phyloP scores from a whole-genome alignment of 1,140 invertebrate genomes.

The Psix sp. region DNA sequence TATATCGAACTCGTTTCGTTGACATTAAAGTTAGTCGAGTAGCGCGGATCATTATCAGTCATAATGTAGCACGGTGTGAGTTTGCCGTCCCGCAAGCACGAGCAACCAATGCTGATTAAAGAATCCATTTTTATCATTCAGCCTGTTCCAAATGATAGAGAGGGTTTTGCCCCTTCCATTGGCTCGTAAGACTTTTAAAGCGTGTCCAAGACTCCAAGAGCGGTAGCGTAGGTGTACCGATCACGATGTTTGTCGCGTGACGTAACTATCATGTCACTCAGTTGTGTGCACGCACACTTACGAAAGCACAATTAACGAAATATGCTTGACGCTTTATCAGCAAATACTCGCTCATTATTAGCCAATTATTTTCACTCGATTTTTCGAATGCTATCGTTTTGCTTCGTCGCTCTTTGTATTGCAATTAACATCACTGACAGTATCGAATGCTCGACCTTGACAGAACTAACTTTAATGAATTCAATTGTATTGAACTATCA shows the following conservation, averaged over 20 bases:
- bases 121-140: no score
- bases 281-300: not conserved
- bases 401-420: no score
- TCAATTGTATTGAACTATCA: not conserved
- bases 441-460: not conserved
- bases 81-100: no score
- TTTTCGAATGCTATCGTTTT: conserved; percentile 5
- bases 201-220: conserved; percentile 5
- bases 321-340: not conserved
- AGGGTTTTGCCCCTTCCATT: not conserved
- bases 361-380: not conserved
- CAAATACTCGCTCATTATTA: not conserved
- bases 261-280: conserved; percentile 1
- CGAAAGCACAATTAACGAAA: no score
- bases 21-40: no score
- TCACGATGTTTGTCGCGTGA: not conserved
- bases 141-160: not conserved
- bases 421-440: no score
- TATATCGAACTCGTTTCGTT: no score
- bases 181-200: not conserved
- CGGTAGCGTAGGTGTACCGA: not conserved
- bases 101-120: not conserved
- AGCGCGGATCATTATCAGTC: no score
- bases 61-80: no score
- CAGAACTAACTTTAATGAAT: not conserved